Evolutionary conservation across 2,888 invertebrate species (phyloP).

Genomic region (Pseudococcus longispinus): DNA sequence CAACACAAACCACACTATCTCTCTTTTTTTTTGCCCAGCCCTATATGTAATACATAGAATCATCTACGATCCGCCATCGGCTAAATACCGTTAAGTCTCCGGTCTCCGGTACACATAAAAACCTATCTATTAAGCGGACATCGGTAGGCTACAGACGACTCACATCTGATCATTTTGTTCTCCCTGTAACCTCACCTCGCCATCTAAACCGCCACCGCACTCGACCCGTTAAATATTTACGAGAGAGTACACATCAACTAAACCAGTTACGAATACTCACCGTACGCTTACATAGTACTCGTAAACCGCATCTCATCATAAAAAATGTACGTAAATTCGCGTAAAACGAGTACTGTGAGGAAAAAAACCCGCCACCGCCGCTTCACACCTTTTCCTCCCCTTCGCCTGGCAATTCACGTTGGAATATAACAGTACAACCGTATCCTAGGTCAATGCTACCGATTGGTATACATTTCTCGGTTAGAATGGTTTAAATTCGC

Average conservation of each 20-base stretch:
- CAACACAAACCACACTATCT: neutral
- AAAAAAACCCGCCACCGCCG: neutral
- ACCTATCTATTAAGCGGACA: neutral
- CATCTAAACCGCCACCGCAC: neutral
- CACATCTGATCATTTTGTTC: neutral
- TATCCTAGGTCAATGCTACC: constrained; percentile 43
- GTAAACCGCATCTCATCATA: neutral
- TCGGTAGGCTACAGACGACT: neutral
- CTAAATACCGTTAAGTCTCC: neutral
- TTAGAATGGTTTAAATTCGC: neutral
- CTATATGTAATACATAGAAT: neutral
- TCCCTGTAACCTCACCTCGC: neutral
- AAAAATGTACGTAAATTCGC: neutral
- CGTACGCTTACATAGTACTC: neutral
- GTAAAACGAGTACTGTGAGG: neutral
- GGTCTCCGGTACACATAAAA: neutral
- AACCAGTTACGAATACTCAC: neutral
- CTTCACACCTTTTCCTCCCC: neutral
- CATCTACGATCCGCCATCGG: neutral
- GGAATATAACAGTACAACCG: constrained; percentile 43
- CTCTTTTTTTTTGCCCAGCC: neutral
- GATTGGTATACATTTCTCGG: neutral
- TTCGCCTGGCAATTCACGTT: neutral
- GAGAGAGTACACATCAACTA: neutral
- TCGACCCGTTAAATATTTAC: neutral